Evolutionary conservation across 1,140 invertebrate species (phyloP).

Genomic region (Drosophila truncata): DNA sequence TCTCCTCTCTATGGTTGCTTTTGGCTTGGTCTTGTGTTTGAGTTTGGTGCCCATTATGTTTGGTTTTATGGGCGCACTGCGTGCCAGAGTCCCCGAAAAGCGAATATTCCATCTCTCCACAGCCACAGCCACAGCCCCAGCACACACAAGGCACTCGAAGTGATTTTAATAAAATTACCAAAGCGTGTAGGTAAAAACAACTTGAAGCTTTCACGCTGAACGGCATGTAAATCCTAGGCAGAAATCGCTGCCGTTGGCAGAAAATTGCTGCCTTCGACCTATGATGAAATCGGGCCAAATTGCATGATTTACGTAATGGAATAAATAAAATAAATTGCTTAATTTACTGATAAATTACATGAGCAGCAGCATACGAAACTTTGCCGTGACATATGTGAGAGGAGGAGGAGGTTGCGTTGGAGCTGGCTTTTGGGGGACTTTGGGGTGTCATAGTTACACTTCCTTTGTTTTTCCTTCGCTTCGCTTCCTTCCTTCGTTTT

Average conservation of each 20-base stretch:
- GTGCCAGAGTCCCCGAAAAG: slow-evolving; percentile 39
- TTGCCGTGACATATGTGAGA: slow-evolving; percentile 48
- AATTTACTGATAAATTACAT: slow-evolving; percentile 85
- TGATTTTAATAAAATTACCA: slow-evolving; percentile 83
- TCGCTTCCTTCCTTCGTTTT: not conserved
- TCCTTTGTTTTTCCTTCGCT: slow-evolving; percentile 12
- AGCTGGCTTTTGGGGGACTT: not conserved
- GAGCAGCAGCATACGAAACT: slow-evolving; percentile 61
- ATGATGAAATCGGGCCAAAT: slow-evolving; percentile 82
- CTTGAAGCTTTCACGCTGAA: slow-evolving; percentile 11
- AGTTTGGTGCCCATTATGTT: slow-evolving; percentile 63
- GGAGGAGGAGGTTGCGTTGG: not conserved
- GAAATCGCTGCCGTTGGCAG: slow-evolving; percentile 75
- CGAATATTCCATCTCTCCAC: slow-evolving; percentile 48
- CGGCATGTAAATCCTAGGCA: slow-evolving; percentile 74
- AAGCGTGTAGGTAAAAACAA: slow-evolving; percentile 77
- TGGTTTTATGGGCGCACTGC: slow-evolving; percentile 66
- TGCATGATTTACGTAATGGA: slow-evolving; percentile 85
- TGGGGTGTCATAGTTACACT: slow-evolving; percentile 44
- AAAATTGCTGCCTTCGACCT: slow-evolving; percentile 60
- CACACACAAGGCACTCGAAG: slow-evolving; percentile 50
- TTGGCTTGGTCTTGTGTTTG: not conserved
- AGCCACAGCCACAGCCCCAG: too few relatives aligned
- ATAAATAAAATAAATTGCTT: slow-evolving; percentile 85
- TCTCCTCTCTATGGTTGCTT: not conserved